Conservation (phyloP, 2,113 vertebrate genomes). For the Mesoclemmys tuberculata region DNA sequence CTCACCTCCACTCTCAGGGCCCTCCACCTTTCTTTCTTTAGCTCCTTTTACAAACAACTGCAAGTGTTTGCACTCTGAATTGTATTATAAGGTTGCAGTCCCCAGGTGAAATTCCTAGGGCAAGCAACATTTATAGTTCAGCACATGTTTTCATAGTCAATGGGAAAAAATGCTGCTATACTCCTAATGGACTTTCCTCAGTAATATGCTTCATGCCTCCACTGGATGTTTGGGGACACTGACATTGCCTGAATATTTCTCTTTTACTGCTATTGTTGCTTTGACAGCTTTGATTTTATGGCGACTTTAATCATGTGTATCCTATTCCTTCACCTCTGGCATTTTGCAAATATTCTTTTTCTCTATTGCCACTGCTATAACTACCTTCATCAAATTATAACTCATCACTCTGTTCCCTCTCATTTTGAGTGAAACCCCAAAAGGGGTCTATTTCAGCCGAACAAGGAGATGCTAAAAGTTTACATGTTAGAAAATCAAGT, state of each 20-base stretch:
- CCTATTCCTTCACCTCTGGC: conserved; percentile 81
- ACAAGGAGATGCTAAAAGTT: conserved; percentile 75
- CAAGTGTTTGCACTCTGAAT: conserved; percentile 34
- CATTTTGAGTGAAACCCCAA: conserved; percentile 56
- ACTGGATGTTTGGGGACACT: conserved; percentile 65
- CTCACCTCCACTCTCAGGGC: not conserved
- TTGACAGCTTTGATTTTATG: conserved; percentile 82
- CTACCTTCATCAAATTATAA: conserved; percentile 74
- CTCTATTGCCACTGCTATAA: conserved; percentile 70
- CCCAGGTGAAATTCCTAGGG: conserved; percentile 65
- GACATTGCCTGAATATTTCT: conserved; percentile 74
- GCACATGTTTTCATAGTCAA: conserved; percentile 58
- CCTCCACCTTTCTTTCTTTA: conserved; percentile 4
- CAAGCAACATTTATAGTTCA: conserved; percentile 68
- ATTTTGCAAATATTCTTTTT: conserved; percentile 81
- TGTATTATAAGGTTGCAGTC: conserved; percentile 47
- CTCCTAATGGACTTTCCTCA: conserved; percentile 65
- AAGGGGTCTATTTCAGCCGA: conserved; percentile 61
- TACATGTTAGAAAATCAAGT: conserved; percentile 65
- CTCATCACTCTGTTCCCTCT: conserved; percentile 66
- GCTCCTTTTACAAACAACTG: not conserved
- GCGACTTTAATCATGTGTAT: conserved; percentile 80
- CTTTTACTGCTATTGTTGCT: conserved; percentile 76
- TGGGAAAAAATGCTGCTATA: conserved; percentile 47
- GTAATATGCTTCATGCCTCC: conserved; percentile 66